Evolutionary conservation across 2,797 vertebrate genomes (phyloP), one percentile per base, ranked within the genome.

Genomic region (Anisognathus igniventris): DNA sequence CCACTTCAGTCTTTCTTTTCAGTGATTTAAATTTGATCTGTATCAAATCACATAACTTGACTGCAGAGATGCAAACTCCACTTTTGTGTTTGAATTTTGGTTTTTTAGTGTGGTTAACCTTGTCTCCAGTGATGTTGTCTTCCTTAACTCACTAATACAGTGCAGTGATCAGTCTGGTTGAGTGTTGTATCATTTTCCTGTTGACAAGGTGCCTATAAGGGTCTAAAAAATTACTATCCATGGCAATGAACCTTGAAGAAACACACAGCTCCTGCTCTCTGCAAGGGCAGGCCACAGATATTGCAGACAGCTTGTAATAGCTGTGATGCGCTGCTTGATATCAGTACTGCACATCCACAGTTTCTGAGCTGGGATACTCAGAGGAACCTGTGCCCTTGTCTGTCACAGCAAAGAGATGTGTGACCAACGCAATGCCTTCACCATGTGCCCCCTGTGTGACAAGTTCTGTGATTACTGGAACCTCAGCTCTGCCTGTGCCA

Each of bases 361-460:
- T 45, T 30, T 28, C 22, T 45, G 37, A 47, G n/a, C 14, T 5
- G 8, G 42, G 17, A 7, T 16, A 21, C 30, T 80, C 40, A 95
- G 75, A 60, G 75, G n/a, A 44, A 33, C 30, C 47, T 62, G 68
- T 85, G 48, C 19, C 6, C 86, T 82, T 97, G 51, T 96, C 64
- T 82, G 57, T 96, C 83, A 33, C 86, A 99, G 99, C 97, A 98
- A 98, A 97, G 99, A 99, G 98, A 99, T 99, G 97, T 99, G 99
- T 66, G 97, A 99, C 94, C 97, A 98, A 45, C 96, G 70, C 88
- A 98, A 99, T 64, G 98, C 98, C 97, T 99, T 99, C 97, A 99
- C 98, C 97, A 99, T 99, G 99, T 99, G 99, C 97, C 99, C 99
- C 4, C 98, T 99, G 75, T 99, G 99, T 67, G 99, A 99, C 95